A percentile compares a stretch with the other conserved stretches of the same genome.
phyloP scores from a whole-genome alignment of 2,888 invertebrate genomes.

The Trachelus troglodyta region DNA sequence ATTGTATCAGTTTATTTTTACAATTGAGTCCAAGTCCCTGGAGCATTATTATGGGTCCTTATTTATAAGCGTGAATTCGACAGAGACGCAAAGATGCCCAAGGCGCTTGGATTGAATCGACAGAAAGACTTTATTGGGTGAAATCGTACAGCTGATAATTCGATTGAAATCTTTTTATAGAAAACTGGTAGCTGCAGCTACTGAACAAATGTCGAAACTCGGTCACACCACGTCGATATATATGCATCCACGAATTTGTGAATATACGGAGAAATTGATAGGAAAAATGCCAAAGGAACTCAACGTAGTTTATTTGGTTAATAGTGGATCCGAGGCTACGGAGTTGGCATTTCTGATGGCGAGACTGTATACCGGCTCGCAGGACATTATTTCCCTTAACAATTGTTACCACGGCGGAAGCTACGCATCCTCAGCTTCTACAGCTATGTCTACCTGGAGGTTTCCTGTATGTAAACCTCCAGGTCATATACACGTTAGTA shows the following conservation, averaged over 20 bases:
- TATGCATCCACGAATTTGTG: constrained; percentile 88
- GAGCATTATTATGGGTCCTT: too few relatives aligned
- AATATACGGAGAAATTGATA: constrained; percentile 87
- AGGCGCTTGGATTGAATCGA: too few relatives aligned
- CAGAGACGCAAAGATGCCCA: too few relatives aligned
- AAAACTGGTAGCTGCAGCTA: constrained; percentile 83
- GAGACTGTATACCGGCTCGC: constrained; percentile 84
- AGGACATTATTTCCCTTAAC: constrained; percentile 86
- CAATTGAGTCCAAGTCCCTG: too few relatives aligned
- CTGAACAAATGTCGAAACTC: constrained; percentile 81
- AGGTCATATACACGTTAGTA: constrained; percentile 84
- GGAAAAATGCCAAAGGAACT: constrained; percentile 86
- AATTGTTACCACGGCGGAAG: constrained; percentile 95
- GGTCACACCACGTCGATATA: constrained; percentile 96
- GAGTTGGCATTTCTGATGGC: constrained; percentile 92
- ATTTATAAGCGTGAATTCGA: too few relatives aligned
- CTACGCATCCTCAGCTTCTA: constrained; percentile 83
- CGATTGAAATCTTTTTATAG: constrained; percentile 68
- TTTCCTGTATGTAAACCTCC: constrained; percentile 76
- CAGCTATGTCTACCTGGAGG: constrained; percentile 84
- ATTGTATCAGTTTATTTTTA: too few relatives aligned
- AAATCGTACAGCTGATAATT: neutral
- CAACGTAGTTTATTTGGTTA: constrained; percentile 92
- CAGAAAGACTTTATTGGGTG: too few relatives aligned
- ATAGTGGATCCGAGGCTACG: constrained; percentile 98